A percentile compares a stretch with the other conserved stretches of the same genome.
Conservation (phyloP, 2,113 vertebrate species). For the Myotis yumanensis region DNA sequence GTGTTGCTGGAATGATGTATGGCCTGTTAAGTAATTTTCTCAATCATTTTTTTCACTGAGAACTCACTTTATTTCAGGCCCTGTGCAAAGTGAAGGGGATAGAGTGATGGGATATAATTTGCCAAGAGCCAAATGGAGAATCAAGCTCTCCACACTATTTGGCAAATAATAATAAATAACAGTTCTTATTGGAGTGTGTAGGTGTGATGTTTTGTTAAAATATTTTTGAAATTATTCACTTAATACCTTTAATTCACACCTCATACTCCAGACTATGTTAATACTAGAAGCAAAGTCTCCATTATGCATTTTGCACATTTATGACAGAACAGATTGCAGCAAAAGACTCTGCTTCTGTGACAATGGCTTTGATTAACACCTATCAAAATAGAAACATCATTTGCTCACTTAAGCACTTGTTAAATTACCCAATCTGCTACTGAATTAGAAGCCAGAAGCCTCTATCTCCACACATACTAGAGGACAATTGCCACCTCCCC, state of each 20-base stretch:
- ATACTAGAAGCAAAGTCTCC: slow-evolving; percentile 39
- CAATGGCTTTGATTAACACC: slow-evolving; percentile 81
- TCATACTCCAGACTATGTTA: not conserved
- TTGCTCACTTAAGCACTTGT: slow-evolving; percentile 73
- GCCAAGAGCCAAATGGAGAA: not conserved
- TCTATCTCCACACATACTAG: slow-evolving; percentile 35
- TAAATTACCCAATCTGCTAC: slow-evolving; percentile 74
- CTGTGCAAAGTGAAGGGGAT: not conserved
- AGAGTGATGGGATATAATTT: not conserved
- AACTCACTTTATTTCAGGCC: not conserved
- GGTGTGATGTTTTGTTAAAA: slow-evolving; percentile 9
- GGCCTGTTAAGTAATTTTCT: not conserved
- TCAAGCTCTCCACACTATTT: not conserved
- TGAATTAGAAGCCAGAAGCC: slow-evolving; percentile 69
- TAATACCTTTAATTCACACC: not conserved
- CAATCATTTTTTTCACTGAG: not conserved
- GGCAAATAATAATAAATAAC: slow-evolving; percentile 18
- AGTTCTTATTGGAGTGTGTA: not conserved
- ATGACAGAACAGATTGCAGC: slow-evolving; percentile 76
- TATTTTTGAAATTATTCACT: not conserved
- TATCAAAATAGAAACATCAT: slow-evolving; percentile 79
- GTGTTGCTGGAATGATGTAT: not conserved
- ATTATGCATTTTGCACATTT: slow-evolving; percentile 69
- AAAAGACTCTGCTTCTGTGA: slow-evolving; percentile 70
- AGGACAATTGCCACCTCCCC: slow-evolving; percentile 36